Base-by-base conservation (phyloP, 1,140 invertebrate species). In the Planococcus citri region DNA sequence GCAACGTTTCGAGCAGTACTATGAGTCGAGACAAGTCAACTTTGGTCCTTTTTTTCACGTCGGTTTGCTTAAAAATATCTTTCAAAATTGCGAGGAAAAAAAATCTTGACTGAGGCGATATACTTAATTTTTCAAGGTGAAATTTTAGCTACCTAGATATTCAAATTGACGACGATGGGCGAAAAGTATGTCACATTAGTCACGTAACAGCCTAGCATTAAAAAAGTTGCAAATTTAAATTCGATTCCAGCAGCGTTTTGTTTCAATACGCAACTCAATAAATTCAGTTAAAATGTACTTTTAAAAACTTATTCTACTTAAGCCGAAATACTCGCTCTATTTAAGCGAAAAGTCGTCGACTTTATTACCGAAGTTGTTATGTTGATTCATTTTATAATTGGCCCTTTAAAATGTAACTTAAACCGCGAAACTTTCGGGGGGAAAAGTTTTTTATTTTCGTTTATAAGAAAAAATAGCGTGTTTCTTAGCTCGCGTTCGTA, bases 251-350 rank as follows among this genome's bases (percentile, higher is more conserved):
- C 41, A 20, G 41, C 41, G 41, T 20, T 51, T 51, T 51, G 41
- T 51, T 51, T 51, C 41, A 51, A 51, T 51, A 51, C 41, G 41
- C 41, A 17, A 51, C 41, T 20, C 41, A 51, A 51, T 51, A 51
- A 51, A 51, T 51, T 51, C 17, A 9, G 41, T 20, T 51, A 51
- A 51, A 51, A 51, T 51, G 41, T 51, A 51, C 41, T 51, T 51
- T 51, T 51, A 51, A 51, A 51, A 51, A 51, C 41, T 51, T 51
- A 51, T 51, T 51, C 41, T 51, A 51, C 41, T 51, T 51, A 51
- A 51, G 41, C 41, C 41, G 41, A 51, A 51, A 51, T 20, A 17
- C 41, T 51, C n/a, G 41, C 41, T 51, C 41, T 51, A 51, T 51
- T 51, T 51, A 51, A 51, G 41, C 41, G 41, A 51, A 51, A 51